Conservation (phyloP, 1,140 invertebrate genomes). For the Vanessa tameamea region DNA sequence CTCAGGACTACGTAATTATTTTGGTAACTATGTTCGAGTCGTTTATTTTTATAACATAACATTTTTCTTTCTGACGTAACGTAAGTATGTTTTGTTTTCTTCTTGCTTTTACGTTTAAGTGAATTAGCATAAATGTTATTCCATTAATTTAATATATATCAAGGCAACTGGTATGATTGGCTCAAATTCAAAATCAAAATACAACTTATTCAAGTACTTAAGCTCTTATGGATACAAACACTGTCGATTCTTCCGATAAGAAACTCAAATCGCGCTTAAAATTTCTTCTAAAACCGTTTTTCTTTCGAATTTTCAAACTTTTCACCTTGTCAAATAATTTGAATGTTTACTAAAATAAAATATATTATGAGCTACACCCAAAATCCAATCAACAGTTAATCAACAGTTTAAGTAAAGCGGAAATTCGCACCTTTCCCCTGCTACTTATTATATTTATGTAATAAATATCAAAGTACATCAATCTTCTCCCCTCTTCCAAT, state of each 20-base stretch:
- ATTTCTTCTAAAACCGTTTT: too few species aligned
- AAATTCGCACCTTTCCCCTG: neutral
- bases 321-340: too few species aligned
- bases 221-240: too few species aligned
- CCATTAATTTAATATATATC: too few species aligned
- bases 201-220: too few species aligned
- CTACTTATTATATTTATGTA: neutral
- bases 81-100: too few species aligned
- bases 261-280: too few species aligned
- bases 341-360: too few species aligned
- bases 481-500: conserved; percentile 3
- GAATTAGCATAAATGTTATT: neutral
- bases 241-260: too few species aligned
- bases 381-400: neutral
- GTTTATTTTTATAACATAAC: neutral
- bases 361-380: neutral
- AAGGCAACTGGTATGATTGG: too few species aligned
- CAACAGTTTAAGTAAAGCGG: neutral
- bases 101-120: neutral
- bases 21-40: neutral
- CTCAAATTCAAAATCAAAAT: too few species aligned
- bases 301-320: too few species aligned
- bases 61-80: neutral
- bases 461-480: conserved; percentile 7
- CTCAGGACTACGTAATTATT: neutral